phyloP scores from a whole-genome alignment of 2,797 vertebrate species.

The Philypnodon macrostomus region DNA sequence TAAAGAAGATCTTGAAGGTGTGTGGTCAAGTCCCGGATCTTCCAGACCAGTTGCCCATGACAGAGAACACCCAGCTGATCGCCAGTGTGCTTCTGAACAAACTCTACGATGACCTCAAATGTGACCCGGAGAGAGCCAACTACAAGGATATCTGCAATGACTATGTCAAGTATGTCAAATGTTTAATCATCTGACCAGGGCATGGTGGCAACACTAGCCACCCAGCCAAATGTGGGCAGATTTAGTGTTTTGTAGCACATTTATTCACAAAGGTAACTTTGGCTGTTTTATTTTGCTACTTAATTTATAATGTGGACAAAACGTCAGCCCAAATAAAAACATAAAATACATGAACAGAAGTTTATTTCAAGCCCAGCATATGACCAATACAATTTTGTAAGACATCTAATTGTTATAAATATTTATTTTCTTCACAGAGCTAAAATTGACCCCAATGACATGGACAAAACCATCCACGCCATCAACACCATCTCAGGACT shows the following conservation, averaged over 20 bases:
- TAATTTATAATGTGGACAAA: too few relatives aligned
- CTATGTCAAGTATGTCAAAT: conserved; percentile 86
- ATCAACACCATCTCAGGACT: conserved; percentile 91
- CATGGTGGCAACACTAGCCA: too few relatives aligned
- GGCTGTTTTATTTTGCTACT: too few relatives aligned
- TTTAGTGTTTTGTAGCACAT: too few relatives aligned
- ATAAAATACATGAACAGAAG: too few relatives aligned
- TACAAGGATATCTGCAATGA: conserved; percentile 88
- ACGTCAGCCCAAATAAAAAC: too few relatives aligned
- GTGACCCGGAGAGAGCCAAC: conserved; percentile 89
- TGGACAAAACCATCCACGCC: conserved; percentile 95
- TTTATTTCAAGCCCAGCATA: too few relatives aligned
- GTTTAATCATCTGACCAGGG: neutral
- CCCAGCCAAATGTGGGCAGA: too few relatives aligned
- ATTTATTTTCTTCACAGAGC: conserved; percentile 69
- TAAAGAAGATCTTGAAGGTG: conserved; percentile 94
- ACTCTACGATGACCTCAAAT: conserved; percentile 89
- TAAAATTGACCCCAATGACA: conserved; percentile 93
- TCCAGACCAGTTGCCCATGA: conserved; percentile 88
- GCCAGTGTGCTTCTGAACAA: conserved; percentile 92
- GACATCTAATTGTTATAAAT: too few relatives aligned
- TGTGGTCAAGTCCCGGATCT: conserved; percentile 93
- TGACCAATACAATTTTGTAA: too few relatives aligned
- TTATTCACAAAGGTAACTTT: too few relatives aligned
- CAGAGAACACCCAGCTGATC: conserved; percentile 91